These are phyloP conservation scores for Hesperophylax magnus DNA, from an alignment of 1,140 invertebrate genomes.

Conservation along the genomic window DNA sequence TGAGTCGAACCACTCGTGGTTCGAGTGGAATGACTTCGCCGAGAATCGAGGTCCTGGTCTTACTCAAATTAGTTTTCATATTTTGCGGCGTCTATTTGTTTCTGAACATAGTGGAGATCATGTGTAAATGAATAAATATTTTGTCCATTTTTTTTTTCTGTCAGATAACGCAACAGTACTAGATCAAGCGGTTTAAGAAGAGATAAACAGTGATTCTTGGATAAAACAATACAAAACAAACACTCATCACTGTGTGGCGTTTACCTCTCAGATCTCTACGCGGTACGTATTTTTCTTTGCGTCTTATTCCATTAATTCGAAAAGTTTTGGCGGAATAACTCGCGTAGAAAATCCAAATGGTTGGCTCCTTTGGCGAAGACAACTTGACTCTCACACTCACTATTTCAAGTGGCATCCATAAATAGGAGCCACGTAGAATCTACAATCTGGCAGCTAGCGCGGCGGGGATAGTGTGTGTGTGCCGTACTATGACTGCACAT, in stretches of 20 bases:
- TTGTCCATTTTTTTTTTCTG: background rate
- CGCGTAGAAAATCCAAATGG: constrained; percentile 23
- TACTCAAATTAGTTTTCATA: too few relatives aligned
- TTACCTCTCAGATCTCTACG: background rate
- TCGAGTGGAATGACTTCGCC: too few relatives aligned
- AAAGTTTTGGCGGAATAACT: constrained; percentile 9
- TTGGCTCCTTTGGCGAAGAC: constrained; percentile 18
- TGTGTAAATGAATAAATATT: too few relatives aligned
- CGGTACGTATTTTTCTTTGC: constrained; percentile 13
- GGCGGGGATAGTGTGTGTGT: background rate
- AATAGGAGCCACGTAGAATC: background rate
- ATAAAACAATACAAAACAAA: background rate
- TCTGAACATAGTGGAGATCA: too few relatives aligned
- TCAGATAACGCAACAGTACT: background rate
- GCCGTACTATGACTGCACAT: background rate
- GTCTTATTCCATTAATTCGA: constrained; percentile 16
- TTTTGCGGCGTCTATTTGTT: too few relatives aligned
- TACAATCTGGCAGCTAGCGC: background rate
- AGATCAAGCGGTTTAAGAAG: background rate
- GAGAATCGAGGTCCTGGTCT: too few relatives aligned
- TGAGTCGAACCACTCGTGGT: too few relatives aligned
- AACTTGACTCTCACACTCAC: constrained; percentile 13
- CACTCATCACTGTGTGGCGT: background rate
- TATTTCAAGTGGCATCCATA: background rate
- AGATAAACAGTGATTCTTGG: background rate